phyloP scores from a whole-genome alignment of 1,140 invertebrate species.

The Leptoteleia sp. region DNA sequence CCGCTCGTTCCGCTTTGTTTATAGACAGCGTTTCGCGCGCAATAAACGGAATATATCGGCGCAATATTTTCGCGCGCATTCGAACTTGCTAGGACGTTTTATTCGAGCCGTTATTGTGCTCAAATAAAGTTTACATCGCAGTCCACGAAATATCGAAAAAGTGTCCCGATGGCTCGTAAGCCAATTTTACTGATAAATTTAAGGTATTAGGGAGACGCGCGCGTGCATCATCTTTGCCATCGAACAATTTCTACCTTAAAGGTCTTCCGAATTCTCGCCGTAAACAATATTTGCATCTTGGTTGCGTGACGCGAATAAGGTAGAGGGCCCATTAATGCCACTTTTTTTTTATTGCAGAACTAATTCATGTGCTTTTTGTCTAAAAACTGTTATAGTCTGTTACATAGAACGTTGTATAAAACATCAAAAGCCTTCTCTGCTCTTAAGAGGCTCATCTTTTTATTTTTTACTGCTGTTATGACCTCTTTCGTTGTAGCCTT shows the following conservation, averaged over 20 bases:
- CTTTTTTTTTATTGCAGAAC: no score
- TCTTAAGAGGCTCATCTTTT: no score
- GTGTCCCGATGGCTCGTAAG: constrained; percentile 6
- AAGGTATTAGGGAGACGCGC: no score
- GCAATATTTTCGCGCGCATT: constrained; percentile 22
- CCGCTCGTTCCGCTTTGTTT: constrained; percentile 21
- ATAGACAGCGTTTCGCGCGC: constrained; percentile 5
- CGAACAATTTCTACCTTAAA: no score
- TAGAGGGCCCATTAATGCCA: no score
- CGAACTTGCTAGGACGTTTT: constrained; percentile 4
- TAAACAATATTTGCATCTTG: constrained; percentile 54
- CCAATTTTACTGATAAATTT: constrained; percentile 19
- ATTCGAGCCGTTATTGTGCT: constrained; percentile 12
- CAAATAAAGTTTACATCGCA: constrained; percentile 9
- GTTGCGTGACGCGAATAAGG: constrained; percentile 36
- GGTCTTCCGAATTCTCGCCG: constrained; percentile 38
- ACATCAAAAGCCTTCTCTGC: no score
- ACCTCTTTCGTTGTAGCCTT: no score
- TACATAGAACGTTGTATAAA: no score
- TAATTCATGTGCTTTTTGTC: no score
- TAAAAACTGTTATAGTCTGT: no score
- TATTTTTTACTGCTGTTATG: no score
- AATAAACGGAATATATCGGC: constrained; percentile 30
- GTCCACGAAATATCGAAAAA: constrained; percentile 32
- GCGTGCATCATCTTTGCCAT: no score